phyloP scores from a whole-genome alignment of 2,797 vertebrate species.

The Intellagama lesueurii region DNA sequence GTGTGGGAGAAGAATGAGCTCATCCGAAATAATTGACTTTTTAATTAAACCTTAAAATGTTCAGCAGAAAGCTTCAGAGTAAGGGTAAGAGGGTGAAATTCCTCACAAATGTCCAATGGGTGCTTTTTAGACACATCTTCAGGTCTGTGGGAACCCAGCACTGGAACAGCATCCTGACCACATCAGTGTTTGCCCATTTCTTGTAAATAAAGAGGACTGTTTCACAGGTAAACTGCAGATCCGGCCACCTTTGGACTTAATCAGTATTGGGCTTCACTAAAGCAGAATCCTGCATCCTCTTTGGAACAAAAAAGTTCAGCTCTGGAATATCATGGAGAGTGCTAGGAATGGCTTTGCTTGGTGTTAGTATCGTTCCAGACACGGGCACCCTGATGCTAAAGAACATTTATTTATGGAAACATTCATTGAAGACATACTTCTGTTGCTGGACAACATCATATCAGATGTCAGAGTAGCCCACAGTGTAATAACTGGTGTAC shows the following conservation, averaged over 20 bases:
- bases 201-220: not conserved
- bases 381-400: not conserved
- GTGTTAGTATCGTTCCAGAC: not conserved
- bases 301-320: constrained; percentile 1
- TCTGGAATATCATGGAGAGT: not conserved
- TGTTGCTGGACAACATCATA: too few relatives aligned
- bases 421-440: not conserved
- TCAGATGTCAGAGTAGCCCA: too few relatives aligned
- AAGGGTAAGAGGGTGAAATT: constrained; percentile 20
- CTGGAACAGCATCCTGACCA: not conserved
- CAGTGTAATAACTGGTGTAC: too few relatives aligned
- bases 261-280: not conserved
- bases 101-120: not conserved
- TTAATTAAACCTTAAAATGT: constrained; percentile 60
- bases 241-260: not conserved
- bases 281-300: not conserved
- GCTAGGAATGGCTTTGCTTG: not conserved
- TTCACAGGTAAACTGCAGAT: not conserved
- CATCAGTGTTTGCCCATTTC: not conserved
- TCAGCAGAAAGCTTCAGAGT: constrained; percentile 26
- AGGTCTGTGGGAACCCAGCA: not conserved
- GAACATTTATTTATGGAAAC: not conserved
- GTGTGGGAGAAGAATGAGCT: constrained; percentile 51
- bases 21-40: not conserved
- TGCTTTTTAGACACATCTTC: too few relatives aligned